phyloP scores from a whole-genome alignment of 2,113 vertebrate species.

The Stigmatopora nigra region DNA sequence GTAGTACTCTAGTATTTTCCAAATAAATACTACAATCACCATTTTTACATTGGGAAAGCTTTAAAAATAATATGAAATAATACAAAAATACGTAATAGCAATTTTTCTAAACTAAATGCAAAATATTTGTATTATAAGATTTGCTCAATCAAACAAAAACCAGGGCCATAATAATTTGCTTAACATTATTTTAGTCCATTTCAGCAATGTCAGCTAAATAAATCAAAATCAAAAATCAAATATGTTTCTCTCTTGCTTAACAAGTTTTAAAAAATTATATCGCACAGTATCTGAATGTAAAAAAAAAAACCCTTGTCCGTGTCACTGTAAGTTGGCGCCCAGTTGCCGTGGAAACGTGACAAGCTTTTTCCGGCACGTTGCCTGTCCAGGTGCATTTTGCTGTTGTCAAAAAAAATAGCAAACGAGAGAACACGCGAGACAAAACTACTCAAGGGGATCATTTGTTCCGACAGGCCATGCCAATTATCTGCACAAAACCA shows the following conservation, averaged over 20 bases:
- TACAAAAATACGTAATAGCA: no score
- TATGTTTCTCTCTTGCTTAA: neutral
- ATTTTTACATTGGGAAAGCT: neutral
- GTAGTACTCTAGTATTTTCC: neutral
- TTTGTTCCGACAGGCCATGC: constrained; percentile 1
- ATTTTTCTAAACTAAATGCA: neutral
- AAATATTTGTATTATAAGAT: no score
- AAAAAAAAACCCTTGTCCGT: neutral
- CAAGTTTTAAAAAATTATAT: neutral
- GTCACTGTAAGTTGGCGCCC: constrained; percentile 2
- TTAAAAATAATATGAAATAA: no score
- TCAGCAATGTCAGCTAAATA: neutral
- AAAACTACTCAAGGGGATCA: neutral
- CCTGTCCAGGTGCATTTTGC: constrained; percentile 15
- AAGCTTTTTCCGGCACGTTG: constrained; percentile 8
- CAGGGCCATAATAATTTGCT: no score
- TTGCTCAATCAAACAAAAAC: no score
- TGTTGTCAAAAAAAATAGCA: constrained; percentile 19
- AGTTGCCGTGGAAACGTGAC: constrained; percentile 19
- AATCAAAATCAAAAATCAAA: neutral
- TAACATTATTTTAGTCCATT: no score
- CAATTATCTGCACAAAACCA: neutral
- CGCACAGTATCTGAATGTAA: neutral
- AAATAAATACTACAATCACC: neutral
- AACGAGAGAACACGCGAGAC: constrained; percentile 3